Conservation (phyloP, 2,888 invertebrate species). For the Junonia oenone region DNA sequence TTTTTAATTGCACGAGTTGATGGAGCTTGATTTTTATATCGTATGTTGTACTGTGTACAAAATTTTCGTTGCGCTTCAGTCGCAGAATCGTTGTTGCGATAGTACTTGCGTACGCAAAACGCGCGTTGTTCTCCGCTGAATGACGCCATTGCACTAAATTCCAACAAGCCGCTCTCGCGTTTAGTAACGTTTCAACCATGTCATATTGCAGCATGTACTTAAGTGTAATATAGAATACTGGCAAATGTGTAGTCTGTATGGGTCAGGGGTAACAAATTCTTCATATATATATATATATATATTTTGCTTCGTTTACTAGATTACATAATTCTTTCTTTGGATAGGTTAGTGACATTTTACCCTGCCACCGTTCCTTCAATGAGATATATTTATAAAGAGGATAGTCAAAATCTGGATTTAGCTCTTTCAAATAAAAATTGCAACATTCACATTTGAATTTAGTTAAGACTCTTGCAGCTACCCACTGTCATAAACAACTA, state of each 20-base stretch:
- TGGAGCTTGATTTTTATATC: neutral
- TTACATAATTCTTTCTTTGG: too few relatives aligned
- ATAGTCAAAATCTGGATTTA: neutral
- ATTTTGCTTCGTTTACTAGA: too few relatives aligned
- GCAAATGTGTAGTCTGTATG: too few relatives aligned
- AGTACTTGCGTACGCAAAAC: neutral
- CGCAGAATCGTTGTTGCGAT: too few relatives aligned
- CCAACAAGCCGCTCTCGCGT: neutral
- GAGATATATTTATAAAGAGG: neutral
- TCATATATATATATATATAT: too few relatives aligned
- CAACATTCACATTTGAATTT: neutral
- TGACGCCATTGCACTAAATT: neutral
- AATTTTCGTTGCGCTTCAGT: too few relatives aligned
- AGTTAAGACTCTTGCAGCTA: neutral
- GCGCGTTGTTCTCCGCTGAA: neutral
- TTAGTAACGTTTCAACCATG: too few relatives aligned
- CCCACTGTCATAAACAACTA: conserved; percentile 7
- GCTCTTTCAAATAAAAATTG: neutral
- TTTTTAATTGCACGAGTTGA: neutral
- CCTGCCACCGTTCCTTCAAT: neutral
- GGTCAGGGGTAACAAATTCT: too few relatives aligned
- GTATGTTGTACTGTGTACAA: neutral
- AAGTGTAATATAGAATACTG: too few relatives aligned
- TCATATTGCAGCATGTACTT: too few relatives aligned
- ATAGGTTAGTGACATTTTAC: neutral